Conservation (phyloP, 2,113 vertebrate species). For the Caranx melampygus region DNA sequence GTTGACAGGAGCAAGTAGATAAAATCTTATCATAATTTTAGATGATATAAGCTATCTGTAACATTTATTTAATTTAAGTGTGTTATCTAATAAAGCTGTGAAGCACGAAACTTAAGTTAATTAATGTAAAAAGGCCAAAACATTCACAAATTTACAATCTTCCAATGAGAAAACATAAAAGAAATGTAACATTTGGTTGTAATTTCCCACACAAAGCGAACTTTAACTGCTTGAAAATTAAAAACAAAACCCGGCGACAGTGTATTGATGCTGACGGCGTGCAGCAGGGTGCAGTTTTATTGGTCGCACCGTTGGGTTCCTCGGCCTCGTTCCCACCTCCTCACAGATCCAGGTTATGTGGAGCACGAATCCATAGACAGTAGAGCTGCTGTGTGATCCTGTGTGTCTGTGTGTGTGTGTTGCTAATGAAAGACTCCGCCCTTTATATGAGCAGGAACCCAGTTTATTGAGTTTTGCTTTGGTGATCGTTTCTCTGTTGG, state of each 20-base stretch:
- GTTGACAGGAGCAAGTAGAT: too few relatives aligned
- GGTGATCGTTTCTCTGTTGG: neutral
- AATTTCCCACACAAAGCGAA: neutral
- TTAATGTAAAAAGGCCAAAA: neutral
- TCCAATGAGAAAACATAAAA: neutral
- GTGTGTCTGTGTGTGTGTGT: too few relatives aligned
- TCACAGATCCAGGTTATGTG: conserved; percentile 12
- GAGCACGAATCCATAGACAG: conserved; percentile 25
- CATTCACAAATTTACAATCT: neutral
- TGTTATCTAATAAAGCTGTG: neutral
- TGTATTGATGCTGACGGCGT: neutral
- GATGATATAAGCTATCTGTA: neutral
- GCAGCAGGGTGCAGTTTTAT: neutral
- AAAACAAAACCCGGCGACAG: neutral
- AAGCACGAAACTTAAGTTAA: neutral
- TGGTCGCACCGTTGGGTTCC: neutral
- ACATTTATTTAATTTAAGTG: too few relatives aligned
- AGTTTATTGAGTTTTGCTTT: neutral
- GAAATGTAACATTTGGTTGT: too few relatives aligned
- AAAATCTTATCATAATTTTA: neutral
- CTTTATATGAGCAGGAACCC: neutral
- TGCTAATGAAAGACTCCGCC: neutral
- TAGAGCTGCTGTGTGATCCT: too few relatives aligned
- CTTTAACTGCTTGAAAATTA: neutral
- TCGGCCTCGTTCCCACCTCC: conserved; percentile 13